Percentiles rank a stretch among this genome's conserved stretches.
Evolutionary conservation across 2,113 vertebrate genomes (phyloP).

Genomic region (Pelvicachromis taeniatus): DNA sequence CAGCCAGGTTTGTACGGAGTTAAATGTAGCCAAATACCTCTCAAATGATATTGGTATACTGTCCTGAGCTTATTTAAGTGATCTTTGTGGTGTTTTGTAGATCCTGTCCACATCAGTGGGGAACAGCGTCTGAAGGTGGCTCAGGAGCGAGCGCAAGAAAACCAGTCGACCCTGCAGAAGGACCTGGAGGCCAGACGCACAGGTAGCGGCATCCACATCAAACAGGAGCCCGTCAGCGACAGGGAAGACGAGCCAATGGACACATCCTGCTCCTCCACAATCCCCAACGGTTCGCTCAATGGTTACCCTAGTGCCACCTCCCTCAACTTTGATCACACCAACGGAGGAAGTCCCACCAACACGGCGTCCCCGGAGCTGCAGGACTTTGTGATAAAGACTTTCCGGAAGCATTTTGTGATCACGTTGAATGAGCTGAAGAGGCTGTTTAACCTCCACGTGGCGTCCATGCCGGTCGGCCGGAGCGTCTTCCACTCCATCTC

Average conservation of each 20-base stretch:
- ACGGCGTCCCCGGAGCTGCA: slow-evolving; percentile 79
- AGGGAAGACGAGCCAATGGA: slow-evolving; percentile 85
- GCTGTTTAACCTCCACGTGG: slow-evolving; percentile 92
- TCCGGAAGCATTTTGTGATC: slow-evolving; percentile 91
- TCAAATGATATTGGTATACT: not conserved
- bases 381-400: slow-evolving; percentile 85
- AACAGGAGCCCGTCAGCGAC: slow-evolving; percentile 75
- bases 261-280: slow-evolving; percentile 56
- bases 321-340: slow-evolving; percentile 65
- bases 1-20: slow-evolving; percentile 74
- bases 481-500: slow-evolving; percentile 85
- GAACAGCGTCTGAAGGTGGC: slow-evolving; percentile 84
- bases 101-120: slow-evolving; percentile 77
- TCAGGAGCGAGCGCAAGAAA: slow-evolving; percentile 78
- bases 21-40: not conserved
- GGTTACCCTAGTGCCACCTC: slow-evolving; percentile 68
- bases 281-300: slow-evolving; percentile 78
- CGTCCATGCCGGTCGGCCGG: slow-evolving; percentile 86
- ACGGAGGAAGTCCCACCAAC: slow-evolving; percentile 38
- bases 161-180: slow-evolving; percentile 76
- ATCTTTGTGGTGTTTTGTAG: slow-evolving; percentile 42
- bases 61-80: not conserved
- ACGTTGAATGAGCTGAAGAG: slow-evolving; percentile 95
- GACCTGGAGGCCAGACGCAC: slow-evolving; percentile 72
- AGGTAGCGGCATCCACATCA: slow-evolving; percentile 59